Evolutionary conservation across 2,113 vertebrate genomes (phyloP).

Genomic region (Ammospiza nelsoni): DNA sequence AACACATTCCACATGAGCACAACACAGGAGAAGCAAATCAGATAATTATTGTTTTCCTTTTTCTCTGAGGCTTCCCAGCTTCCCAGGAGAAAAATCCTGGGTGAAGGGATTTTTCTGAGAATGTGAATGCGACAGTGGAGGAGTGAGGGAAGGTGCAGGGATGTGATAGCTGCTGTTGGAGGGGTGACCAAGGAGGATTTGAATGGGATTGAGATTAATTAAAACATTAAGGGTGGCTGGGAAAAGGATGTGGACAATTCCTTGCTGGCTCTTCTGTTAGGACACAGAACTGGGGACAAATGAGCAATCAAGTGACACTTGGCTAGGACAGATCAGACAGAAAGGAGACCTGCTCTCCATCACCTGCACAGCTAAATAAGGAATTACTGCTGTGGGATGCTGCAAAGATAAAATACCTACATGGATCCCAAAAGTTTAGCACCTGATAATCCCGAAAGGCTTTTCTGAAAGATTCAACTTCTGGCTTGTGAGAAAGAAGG

Average conservation of each 20-base stretch:
- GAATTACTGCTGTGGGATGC: background rate
- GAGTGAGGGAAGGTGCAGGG: background rate
- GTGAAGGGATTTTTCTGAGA: no score
- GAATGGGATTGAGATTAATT: background rate
- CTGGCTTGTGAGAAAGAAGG: background rate
- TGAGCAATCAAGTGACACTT: background rate
- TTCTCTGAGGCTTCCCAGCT: no score
- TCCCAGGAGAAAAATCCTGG: no score
- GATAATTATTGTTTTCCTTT: no score
- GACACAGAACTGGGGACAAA: background rate
- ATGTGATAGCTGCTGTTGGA: background rate
- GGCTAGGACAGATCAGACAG: background rate
- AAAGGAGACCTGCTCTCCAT: background rate
- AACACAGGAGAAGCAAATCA: no score
- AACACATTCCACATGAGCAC: no score
- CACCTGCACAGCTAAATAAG: background rate
- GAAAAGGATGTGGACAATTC: background rate
- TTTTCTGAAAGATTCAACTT: background rate
- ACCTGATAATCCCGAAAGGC: background rate
- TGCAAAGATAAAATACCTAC: background rate
- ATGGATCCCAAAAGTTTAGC: background rate
- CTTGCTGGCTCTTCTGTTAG: background rate
- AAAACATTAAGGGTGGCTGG: background rate
- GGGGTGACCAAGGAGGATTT: background rate
- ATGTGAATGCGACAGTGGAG: background rate